phyloP scores from a whole-genome alignment of 37 sponge, comb jelly and placozoan genomes.

The Diacarnus erythraeanus region DNA sequence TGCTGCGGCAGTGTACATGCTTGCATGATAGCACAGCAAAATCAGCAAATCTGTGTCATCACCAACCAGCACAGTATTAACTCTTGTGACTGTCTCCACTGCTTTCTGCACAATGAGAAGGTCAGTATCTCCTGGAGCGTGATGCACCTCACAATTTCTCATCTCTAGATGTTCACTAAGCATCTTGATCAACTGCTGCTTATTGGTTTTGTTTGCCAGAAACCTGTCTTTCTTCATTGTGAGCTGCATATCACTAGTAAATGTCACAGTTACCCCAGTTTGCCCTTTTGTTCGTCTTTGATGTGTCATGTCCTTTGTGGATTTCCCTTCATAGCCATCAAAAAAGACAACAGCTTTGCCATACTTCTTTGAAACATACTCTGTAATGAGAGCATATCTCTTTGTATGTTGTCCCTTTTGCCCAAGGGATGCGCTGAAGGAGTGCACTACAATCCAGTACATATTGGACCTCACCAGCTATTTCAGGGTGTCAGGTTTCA shows the following conservation, averaged over 20 bases:
- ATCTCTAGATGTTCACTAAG: slow-evolving; percentile 14
- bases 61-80: slow-evolving; percentile 1
- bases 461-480: slow-evolving; percentile 27
- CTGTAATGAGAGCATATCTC: slow-evolving; percentile 22
- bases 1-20: background rate
- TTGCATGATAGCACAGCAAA: slow-evolving; percentile 28
- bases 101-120: slow-evolving; percentile 16
- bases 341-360: slow-evolving; percentile 37
- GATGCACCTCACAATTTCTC: slow-evolving; percentile 10
- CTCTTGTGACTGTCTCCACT: slow-evolving; percentile 6
- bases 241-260: slow-evolving; percentile 17
- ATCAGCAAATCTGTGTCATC: slow-evolving; percentile 31
- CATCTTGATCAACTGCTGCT: slow-evolving; percentile 18
- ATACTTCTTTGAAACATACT: slow-evolving; percentile 27
- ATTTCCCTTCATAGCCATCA: slow-evolving; percentile 41
- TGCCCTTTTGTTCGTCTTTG: slow-evolving; percentile 21
- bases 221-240: background rate
- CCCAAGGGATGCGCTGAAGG: slow-evolving; percentile 25
- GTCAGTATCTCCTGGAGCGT: slow-evolving; percentile 35
- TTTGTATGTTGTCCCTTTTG: slow-evolving; percentile 24
- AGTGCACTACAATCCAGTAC: slow-evolving; percentile 35
- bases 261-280: slow-evolving; percentile 22
- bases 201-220: background rate
- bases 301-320: slow-evolving; percentile 9
- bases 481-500: no score